Conservation (phyloP, 2,888 invertebrate species). For the Cryptocephalus moraei region DNA sequence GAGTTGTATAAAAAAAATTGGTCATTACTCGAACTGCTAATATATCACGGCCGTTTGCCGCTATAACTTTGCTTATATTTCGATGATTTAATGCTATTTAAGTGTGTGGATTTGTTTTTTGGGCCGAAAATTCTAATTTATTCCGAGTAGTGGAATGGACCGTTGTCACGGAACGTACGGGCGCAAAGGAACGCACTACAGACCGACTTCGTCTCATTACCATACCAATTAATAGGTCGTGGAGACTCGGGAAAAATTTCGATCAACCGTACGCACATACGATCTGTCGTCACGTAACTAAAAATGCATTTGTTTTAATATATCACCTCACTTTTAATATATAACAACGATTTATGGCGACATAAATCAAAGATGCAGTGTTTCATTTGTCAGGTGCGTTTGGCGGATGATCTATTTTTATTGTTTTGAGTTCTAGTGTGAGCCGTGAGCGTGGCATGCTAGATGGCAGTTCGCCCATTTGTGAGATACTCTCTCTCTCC, state of each 20-base stretch:
- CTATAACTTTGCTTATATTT: too few relatives aligned
- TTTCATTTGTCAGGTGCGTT: slow-evolving; percentile 41
- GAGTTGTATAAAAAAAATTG: too few relatives aligned
- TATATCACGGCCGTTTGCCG: too few relatives aligned
- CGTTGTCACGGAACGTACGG: not conserved
- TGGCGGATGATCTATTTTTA: slow-evolving; percentile 39
- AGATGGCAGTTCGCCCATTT: slow-evolving; percentile 31
- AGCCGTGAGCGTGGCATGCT: slow-evolving; percentile 31
- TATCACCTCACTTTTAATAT: slow-evolving; percentile 35
- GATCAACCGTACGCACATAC: too few relatives aligned
- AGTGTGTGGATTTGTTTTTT: too few relatives aligned
- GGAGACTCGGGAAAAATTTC: too few relatives aligned
- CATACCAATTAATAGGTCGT: too few relatives aligned
- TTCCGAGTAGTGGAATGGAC: too few relatives aligned
- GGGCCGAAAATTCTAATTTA: too few relatives aligned
- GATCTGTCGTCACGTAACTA: slow-evolving; percentile 20
- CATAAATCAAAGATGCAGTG: slow-evolving; percentile 39
- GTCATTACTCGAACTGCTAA: too few relatives aligned
- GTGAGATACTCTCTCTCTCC: not conserved
- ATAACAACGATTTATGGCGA: slow-evolving; percentile 35
- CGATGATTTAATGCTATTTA: too few relatives aligned
- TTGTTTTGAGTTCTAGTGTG: slow-evolving; percentile 31
- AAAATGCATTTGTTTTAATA: slow-evolving; percentile 33
- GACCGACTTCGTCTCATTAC: slow-evolving; percentile 4
- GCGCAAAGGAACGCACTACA: slow-evolving; percentile 1